Conservation (phyloP, 2,888 invertebrate species). For the Philaethria dido region DNA sequence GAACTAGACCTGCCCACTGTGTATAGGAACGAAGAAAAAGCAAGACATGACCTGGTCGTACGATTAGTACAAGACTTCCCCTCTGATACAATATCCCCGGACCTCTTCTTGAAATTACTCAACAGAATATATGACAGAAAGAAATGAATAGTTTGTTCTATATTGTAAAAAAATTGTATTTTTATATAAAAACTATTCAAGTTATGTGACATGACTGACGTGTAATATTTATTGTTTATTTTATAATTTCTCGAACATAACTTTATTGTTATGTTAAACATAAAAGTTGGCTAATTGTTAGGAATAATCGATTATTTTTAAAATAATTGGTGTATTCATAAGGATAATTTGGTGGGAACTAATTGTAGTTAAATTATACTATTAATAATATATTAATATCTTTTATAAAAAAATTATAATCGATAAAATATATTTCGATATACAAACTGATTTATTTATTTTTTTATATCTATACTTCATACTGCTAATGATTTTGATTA, state of each 20-base stretch:
- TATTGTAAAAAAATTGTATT: not conserved
- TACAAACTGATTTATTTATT: not conserved
- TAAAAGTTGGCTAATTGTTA: not conserved
- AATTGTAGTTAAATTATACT: not conserved
- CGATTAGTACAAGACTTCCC: conserved; percentile 38
- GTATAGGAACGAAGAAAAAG: conserved; percentile 88
- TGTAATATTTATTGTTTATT: not conserved
- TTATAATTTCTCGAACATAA: not conserved
- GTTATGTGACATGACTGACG: conserved; percentile 1
- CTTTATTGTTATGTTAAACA: not conserved
- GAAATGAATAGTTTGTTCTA: conserved; percentile 32
- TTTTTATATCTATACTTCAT: not conserved
- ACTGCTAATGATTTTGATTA: not conserved
- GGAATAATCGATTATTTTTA: conserved; percentile 4
- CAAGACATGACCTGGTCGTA: conserved; percentile 85
- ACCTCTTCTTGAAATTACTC: conserved; percentile 89
- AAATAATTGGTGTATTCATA: conserved; percentile 1
- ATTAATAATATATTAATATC: not conserved
- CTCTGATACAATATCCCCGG: conserved; percentile 82
- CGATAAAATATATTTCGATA: not conserved
- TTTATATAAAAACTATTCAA: conserved; percentile 3
- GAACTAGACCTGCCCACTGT: conserved; percentile 87
- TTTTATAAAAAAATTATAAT: not conserved
- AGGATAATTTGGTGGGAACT: not conserved
- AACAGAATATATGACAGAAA: conserved; percentile 87